Conservation (phyloP, 2,888 invertebrate species). For the Azorinus chamasolen region DNA sequence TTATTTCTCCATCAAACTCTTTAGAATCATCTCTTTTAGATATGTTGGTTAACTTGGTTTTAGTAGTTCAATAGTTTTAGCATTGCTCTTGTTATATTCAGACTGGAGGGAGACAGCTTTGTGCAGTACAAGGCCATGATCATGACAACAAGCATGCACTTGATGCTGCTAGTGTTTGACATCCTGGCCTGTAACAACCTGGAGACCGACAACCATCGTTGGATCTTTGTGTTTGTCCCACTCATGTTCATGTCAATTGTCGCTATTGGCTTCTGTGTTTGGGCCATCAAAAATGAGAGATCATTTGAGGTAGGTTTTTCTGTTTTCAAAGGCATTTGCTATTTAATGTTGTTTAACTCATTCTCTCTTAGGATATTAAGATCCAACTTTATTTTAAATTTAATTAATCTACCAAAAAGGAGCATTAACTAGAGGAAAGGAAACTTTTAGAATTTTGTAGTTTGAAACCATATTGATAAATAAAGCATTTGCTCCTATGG, state of each 20-base stretch:
- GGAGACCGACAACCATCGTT: constrained; percentile 90
- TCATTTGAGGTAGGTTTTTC: constrained; percentile 93
- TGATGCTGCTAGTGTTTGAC: constrained; percentile 98
- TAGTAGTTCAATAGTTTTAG: too few species aligned
- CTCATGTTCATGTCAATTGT: constrained; percentile 98
- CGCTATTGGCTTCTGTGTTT: constrained; percentile 98
- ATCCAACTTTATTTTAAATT: too few species aligned
- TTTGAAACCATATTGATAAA: too few species aligned
- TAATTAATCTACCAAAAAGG: too few species aligned
- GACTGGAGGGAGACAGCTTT: constrained; percentile 97
- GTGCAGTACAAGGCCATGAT: constrained; percentile 99
- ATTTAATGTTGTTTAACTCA: not conserved
- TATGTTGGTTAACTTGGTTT: too few species aligned
- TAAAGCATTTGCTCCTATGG: too few species aligned
- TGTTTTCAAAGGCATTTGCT: not conserved
- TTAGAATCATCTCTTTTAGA: too few species aligned
- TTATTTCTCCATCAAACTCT: too few species aligned
- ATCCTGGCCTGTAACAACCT: constrained; percentile 97
- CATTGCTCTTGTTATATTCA: too few species aligned
- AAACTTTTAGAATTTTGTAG: too few species aligned
- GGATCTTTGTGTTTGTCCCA: constrained; percentile 92
- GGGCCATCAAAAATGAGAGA: constrained; percentile 99
- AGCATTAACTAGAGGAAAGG: too few species aligned
- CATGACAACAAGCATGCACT: constrained; percentile 96
- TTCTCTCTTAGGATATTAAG: not conserved